Percentiles rank a stretch among this genome's conserved stretches.
phyloP scores from a whole-genome alignment of 2,888 invertebrate genomes.

The Drosophila nr. perissopoda region DNA sequence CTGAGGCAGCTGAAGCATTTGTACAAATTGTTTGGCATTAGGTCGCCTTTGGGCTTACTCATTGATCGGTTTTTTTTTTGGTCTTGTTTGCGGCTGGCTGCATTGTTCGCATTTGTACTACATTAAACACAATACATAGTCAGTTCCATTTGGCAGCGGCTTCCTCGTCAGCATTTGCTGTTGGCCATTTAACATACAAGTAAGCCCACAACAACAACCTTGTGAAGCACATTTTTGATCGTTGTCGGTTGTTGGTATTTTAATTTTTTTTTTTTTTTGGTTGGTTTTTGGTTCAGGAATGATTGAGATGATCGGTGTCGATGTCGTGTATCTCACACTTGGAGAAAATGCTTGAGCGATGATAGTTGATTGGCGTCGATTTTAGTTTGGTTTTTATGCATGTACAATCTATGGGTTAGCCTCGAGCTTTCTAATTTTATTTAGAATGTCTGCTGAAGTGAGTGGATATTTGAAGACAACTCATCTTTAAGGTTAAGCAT shows the following conservation, averaged over 20 bases:
- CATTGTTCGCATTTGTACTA: constrained; percentile 56
- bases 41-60: constrained; percentile 53
- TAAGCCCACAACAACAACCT: constrained; percentile 50
- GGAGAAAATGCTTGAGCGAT: constrained; percentile 70
- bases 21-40: constrained; percentile 51
- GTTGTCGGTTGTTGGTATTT: constrained; percentile 28
- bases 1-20: constrained; percentile 51
- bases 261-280: constrained; percentile 6
- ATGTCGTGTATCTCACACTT: constrained; percentile 54
- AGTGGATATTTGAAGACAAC: neutral
- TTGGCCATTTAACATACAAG: constrained; percentile 46
- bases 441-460: constrained; percentile 36
- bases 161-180: constrained; percentile 67
- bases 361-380: constrained; percentile 71
- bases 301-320: constrained; percentile 55
- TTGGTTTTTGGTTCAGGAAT: constrained; percentile 23
- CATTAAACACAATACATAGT: constrained; percentile 4
- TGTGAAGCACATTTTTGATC: constrained; percentile 60
- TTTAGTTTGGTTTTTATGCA: constrained; percentile 31
- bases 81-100: constrained; percentile 16
- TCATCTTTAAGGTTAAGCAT: constrained; percentile 6
- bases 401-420: constrained; percentile 22
- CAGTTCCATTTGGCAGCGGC: constrained; percentile 43
- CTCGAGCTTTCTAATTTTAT: constrained; percentile 40
- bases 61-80: constrained; percentile 43